Evolutionary conservation across 2,113 vertebrate genomes (phyloP), one percentile per base, ranked within the genome.

Genomic region (Pristiophorus japonicus): DNA sequence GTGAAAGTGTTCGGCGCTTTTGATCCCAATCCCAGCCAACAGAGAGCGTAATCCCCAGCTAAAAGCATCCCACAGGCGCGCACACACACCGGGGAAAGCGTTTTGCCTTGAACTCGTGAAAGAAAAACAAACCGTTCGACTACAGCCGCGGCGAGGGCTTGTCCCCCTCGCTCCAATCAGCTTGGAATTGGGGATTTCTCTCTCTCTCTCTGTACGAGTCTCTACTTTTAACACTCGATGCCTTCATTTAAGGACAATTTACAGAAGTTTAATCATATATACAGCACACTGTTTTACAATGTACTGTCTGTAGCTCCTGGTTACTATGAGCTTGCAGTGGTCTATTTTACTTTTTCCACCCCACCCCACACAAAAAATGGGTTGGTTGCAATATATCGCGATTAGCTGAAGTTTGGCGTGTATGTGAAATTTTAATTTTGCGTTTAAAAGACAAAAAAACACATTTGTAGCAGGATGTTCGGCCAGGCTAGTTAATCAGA

Each of bases 11-110:
- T 96, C 96, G 96, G 70, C 27, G 96, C 97, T 96, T 96, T 96
- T 96, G 97, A 42, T 97, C 96, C 97, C 97, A 78, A 95, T 94
- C 92, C 96, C 97, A 96, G 97, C 98, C 98, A 97, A 98, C 96
- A 98, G 97, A 97, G 98, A 97, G 97, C 98, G 98, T 96, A 97
- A 97, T 97, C 96, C 97, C 96, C 95, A 12, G 95, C 96, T 96
- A 96, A 96, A 95, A 96, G 96, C n/a, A 63, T 91, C 59, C 55
- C 88, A 91, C 88, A 91, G 88, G 59, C 51, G 51, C 51, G 51
- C 88, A 20, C 88, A n/a, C 5, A 63, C 59, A 63, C 87, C 88
- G 59, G 88, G 88, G 88, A 63, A 62, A 91, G 18, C 62, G 88
- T 63, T 91, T 91, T 91, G 88, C 88, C 59, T 63, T 63, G 88